Conservation (phyloP, 1,140 invertebrate genomes). For the Agrilus planipennis region DNA sequence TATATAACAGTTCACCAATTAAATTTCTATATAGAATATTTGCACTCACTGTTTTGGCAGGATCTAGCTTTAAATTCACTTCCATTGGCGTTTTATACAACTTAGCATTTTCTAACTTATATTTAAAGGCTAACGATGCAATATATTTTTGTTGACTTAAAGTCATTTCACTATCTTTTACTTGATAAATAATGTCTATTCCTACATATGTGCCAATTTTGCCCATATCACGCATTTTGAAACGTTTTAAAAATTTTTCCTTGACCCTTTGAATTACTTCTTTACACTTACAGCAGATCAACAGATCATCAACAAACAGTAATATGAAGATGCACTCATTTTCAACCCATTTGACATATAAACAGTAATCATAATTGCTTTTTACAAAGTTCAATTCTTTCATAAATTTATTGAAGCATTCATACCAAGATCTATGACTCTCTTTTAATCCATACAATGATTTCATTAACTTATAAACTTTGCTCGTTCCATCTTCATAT, state of each 20-base stretch:
- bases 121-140: constrained; percentile 19
- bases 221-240: constrained; percentile 13
- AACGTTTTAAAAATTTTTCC: constrained; percentile 3
- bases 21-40: no score
- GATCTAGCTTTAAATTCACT: no score
- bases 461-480: no score
- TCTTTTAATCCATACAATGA: no score
- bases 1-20: no score
- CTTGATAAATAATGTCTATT: constrained; percentile 15
- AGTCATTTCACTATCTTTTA: constrained; percentile 8
- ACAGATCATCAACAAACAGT: constrained; percentile 13
- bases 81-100: no score
- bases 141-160: constrained; percentile 12
- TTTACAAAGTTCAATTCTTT: constrained; percentile 5
- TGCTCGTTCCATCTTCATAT: no score
- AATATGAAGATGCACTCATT: constrained; percentile 6
- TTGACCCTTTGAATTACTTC: constrained; percentile 5
- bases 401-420: constrained; percentile 7
- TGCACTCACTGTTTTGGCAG: no score
- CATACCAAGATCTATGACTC: no score
- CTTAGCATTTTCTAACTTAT: no score
- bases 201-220: constrained; percentile 14
- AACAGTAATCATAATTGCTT: no score
- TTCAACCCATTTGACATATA: constrained; percentile 2
- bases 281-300: constrained; percentile 6